Conservation (phyloP, 2,797 vertebrate species). For the Pangasius sanitwongsei region DNA sequence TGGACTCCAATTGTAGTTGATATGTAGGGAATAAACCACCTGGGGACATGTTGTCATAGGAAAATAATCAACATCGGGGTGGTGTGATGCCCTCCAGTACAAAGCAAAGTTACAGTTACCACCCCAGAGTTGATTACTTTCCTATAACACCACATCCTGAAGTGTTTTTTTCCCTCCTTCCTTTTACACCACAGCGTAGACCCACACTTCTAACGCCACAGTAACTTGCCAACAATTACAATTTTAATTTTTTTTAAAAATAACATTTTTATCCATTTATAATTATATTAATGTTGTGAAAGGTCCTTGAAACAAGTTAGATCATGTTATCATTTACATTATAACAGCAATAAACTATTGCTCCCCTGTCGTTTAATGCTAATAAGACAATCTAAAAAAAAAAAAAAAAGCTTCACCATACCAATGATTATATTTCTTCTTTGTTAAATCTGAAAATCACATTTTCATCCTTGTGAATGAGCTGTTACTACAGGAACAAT, state of each 20-base stretch:
- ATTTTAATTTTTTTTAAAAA: not conserved
- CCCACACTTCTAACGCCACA: not conserved
- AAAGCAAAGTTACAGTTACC: not conserved
- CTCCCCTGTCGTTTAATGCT: not conserved
- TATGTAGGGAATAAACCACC: not conserved
- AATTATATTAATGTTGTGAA: not conserved
- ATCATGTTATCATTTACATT: not conserved
- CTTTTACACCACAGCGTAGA: not conserved
- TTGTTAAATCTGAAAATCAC: not conserved
- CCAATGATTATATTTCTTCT: not conserved
- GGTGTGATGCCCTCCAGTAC: not conserved
- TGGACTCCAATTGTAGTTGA: not conserved
- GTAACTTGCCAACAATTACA: not conserved
- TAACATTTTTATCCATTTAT: not conserved
- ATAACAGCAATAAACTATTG: not conserved
- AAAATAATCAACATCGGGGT: not conserved
- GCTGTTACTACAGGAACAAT: not conserved
- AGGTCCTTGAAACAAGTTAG: not conserved
- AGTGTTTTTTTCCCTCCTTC: not conserved
- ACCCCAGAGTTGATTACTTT: not conserved
- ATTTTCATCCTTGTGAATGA: not conserved
- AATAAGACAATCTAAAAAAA: not conserved
- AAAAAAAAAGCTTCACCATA: not conserved
- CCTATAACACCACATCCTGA: not conserved
- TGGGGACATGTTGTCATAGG: not conserved